Conservation (phyloP, 2,797 vertebrate genomes). For the Ispidina picta region DNA sequence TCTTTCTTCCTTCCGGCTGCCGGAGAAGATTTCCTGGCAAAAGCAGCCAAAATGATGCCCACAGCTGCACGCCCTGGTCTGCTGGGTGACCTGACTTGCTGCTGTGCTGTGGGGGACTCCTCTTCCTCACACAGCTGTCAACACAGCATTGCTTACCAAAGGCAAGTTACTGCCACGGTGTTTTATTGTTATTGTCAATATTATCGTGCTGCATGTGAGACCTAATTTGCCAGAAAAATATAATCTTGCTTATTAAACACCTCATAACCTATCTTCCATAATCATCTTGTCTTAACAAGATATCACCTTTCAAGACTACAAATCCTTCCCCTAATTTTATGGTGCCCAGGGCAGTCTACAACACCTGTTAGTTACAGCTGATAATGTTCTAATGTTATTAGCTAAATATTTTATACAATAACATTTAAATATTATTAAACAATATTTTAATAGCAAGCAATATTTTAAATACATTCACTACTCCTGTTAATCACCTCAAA, state of each 20-base stretch:
- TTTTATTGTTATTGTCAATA: not conserved
- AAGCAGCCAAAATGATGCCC: accelerated
- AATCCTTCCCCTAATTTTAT: not conserved
- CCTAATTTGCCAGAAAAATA: not conserved
- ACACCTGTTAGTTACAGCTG: not conserved
- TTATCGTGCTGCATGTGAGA: not conserved
- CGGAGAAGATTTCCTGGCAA: not conserved
- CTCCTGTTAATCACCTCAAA: not conserved
- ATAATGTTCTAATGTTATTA: not conserved
- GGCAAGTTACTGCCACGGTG: accelerated
- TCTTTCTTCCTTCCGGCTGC: not conserved
- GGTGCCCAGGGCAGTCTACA: accelerated
- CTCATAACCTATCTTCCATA: not conserved
- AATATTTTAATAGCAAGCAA: not conserved
- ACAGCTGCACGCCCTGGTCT: not conserved
- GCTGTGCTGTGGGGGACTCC: too few relatives aligned
- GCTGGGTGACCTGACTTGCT: not conserved
- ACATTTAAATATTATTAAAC: not conserved
- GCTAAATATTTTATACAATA: not conserved
- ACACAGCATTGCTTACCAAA: accelerated
- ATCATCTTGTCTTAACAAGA: not conserved
- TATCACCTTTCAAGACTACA: not conserved
- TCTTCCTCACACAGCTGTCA: not conserved
- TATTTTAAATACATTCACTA: not conserved
- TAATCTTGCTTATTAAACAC: not conserved